Evolutionary conservation across 1,140 invertebrate species (phyloP).

Genomic region (Drosophila eugracilis): DNA sequence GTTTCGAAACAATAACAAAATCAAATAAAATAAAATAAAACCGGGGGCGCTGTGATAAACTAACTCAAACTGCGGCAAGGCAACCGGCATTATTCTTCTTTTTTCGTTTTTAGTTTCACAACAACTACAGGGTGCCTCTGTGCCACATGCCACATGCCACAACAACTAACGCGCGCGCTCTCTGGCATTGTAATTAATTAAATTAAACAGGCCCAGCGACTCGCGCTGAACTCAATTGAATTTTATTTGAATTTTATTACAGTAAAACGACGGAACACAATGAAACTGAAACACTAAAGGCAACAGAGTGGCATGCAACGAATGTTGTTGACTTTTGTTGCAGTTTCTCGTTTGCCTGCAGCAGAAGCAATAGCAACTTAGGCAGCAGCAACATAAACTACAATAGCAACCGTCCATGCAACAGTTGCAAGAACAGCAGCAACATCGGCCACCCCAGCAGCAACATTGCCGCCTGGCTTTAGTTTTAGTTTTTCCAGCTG

Average conservation of each 20-base stretch:
- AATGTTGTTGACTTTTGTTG: conserved; percentile 31
- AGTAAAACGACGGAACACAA: conserved; percentile 49
- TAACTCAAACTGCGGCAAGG: conserved; percentile 35
- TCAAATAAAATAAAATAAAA: conserved; percentile 19
- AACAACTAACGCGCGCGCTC: conserved; percentile 17
- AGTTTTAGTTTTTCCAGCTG: conserved; percentile 53
- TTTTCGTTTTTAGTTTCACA: conserved; percentile 24
- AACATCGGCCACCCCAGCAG: not conserved
- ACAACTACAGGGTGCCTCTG: conserved; percentile 3
- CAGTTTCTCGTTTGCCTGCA: conserved; percentile 32
- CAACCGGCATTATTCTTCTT: conserved; percentile 20
- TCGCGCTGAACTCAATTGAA: conserved; percentile 79
- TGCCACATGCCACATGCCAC: conserved; percentile 27
- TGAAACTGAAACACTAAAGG: conserved; percentile 8
- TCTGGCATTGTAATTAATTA: conserved; percentile 71
- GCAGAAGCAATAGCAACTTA: not conserved
- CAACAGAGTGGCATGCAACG: no score
- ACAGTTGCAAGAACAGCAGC: not conserved
- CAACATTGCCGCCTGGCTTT: conserved; percentile 10
- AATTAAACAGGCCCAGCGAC: conserved; percentile 75
- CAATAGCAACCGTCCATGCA: conserved; percentile 1
- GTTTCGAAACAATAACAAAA: conserved; percentile 63
- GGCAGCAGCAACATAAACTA: not conserved
- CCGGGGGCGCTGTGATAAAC: conserved; percentile 51
- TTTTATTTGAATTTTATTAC: conserved; percentile 84